A percentile compares a stretch with the other conserved stretches of the same genome.
These are phyloP conservation scores for Conus betulinus DNA, from an alignment of 1,140 invertebrate genomes.

Conservation along the genomic window DNA sequence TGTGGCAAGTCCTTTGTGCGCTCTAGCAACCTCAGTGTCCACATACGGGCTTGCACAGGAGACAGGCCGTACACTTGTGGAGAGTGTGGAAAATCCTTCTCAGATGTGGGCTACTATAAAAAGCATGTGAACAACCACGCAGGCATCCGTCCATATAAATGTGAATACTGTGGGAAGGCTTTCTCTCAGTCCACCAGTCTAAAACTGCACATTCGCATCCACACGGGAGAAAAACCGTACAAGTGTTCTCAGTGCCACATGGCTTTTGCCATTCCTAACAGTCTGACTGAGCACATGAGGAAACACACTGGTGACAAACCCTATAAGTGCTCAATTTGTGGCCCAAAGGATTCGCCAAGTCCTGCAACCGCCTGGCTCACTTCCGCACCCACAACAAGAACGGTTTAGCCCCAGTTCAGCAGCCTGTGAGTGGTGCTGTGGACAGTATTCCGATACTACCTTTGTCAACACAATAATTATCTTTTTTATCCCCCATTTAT, in stretches of 20 bases:
- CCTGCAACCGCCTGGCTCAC: slow-evolving; percentile 7
- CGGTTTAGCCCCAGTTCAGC: neutral
- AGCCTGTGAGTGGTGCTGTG: neutral
- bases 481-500: too few species aligned
- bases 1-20: slow-evolving; percentile 27
- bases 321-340: slow-evolving; percentile 14
- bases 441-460: neutral
- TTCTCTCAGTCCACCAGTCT: slow-evolving; percentile 30
- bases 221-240: slow-evolving; percentile 29
- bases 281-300: slow-evolving; percentile 21
- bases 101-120: slow-evolving; percentile 3
- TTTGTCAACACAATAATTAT: neutral
- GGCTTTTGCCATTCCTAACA: slow-evolving; percentile 21
- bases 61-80: slow-evolving; percentile 33
- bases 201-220: slow-evolving; percentile 18
- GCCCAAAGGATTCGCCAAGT: slow-evolving; percentile 17
- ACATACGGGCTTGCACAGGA: slow-evolving; percentile 31
- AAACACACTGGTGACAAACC: slow-evolving; percentile 34
- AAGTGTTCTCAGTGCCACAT: slow-evolving; percentile 23
- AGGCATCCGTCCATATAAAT: slow-evolving; percentile 31
- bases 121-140: slow-evolving; percentile 28
- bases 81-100: slow-evolving; percentile 29
- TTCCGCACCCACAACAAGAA: slow-evolving; percentile 22
- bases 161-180: slow-evolving; percentile 30
- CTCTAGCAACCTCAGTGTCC: slow-evolving; percentile 23